phyloP scores from a whole-genome alignment of 2,888 invertebrate species.

The Hofmannophila pseudospretella region DNA sequence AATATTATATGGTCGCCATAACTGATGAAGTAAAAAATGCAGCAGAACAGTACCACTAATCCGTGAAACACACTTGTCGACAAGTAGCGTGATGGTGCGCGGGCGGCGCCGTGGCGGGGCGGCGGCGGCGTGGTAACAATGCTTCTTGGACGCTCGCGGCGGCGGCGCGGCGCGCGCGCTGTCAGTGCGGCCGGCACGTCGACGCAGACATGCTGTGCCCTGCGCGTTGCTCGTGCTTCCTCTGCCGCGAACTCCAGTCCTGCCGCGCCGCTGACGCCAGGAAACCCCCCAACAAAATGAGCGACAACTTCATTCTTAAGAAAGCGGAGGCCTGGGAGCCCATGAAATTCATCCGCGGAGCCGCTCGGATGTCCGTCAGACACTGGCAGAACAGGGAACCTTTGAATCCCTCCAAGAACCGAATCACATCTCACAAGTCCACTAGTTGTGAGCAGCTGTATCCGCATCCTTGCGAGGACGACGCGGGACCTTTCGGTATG shows the following conservation, averaged over 20 bases:
- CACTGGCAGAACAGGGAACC: conserved; percentile 73
- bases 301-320: conserved; percentile 75
- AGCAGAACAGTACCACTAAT: conserved; percentile 49
- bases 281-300: conserved; percentile 62
- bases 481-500: conserved; percentile 54
- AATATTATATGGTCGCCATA: not conserved
- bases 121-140: conserved; percentile 47
- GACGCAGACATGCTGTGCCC: conserved; percentile 81
- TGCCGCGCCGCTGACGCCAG: conserved; percentile 74
- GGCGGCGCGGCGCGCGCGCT: conserved; percentile 37
- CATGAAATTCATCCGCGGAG: conserved; percentile 68
- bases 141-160: conserved; percentile 28
- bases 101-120: conserved; percentile 28
- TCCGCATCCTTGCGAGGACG: conserved; percentile 55
- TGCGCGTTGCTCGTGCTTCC: conserved; percentile 84
- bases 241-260: conserved; percentile 85
- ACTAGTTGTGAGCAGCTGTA: conserved; percentile 73
- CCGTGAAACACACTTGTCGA: conserved; percentile 48
- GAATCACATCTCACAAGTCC: conserved; percentile 59
- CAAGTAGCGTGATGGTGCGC: conserved; percentile 23
- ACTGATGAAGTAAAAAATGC: not conserved
- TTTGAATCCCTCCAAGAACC: conserved; percentile 54
- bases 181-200: conserved; percentile 64
- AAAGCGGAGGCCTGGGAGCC: conserved; percentile 74
- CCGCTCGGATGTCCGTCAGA: conserved; percentile 72